phyloP scores from a whole-genome alignment of 2,797 vertebrate species.

The Lerista edwardsae region DNA sequence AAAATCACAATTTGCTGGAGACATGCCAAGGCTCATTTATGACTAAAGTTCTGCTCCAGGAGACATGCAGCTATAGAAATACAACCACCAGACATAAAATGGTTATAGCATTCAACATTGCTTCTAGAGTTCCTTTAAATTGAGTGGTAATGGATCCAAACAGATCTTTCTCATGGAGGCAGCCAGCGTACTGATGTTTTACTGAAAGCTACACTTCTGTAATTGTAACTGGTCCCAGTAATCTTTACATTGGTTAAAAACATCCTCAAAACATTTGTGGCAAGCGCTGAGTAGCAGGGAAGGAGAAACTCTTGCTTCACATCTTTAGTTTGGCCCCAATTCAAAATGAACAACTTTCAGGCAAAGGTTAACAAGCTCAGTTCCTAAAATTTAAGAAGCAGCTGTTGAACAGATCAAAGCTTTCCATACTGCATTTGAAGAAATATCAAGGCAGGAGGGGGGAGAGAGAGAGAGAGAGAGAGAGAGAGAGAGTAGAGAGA shows the following conservation, averaged over 20 bases:
- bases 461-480: too few relatives aligned
- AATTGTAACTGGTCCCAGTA: neutral
- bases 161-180: neutral
- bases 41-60: neutral
- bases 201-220: neutral
- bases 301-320: neutral
- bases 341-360: neutral
- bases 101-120: neutral
- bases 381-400: neutral
- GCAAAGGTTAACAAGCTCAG: neutral
- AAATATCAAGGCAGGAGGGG: neutral
- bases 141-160: neutral
- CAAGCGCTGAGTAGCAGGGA: neutral
- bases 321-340: neutral
- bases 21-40: neutral
- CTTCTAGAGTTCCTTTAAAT: neutral
- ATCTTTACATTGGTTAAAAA: neutral
- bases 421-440: neutral
- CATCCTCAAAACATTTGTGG: neutral
- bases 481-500: too few relatives aligned
- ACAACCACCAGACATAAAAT: neutral
- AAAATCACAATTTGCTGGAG: neutral
- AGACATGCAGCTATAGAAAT: neutral
- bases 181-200: neutral
- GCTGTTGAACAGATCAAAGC: neutral